These are phyloP conservation scores for Gymnogyps californianus DNA, from an alignment of 2,113 vertebrate genomes.

Conservation along the genomic window DNA sequence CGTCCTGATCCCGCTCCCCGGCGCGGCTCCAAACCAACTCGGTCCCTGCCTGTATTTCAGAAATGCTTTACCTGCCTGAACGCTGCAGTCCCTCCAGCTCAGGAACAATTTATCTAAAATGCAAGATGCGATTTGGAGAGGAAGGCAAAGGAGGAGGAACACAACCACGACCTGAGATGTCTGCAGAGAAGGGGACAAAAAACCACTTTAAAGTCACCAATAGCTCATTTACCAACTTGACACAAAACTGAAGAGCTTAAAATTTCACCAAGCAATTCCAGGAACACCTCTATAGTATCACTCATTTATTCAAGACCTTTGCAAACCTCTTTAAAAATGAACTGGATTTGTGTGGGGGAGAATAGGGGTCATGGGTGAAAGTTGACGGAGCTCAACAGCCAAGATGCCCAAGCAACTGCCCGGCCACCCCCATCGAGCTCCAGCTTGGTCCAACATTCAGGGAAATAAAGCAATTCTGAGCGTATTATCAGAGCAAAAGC, in stretches of 20 bases:
- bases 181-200: background rate
- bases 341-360: background rate
- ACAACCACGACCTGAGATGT: background rate
- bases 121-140: background rate
- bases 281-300: conserved; percentile 4
- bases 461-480: background rate
- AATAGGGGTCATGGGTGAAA: background rate
- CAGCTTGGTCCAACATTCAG: background rate
- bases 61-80: background rate
- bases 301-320: background rate
- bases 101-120: background rate
- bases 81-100: background rate
- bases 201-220: background rate
- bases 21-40: background rate
- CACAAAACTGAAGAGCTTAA: background rate
- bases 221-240: conserved; percentile 2
- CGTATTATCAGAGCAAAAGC: background rate
- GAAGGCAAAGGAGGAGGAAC: background rate
- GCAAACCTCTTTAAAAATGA: conserved; percentile 52
- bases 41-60: background rate
- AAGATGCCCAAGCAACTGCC: background rate
- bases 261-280: background rate
- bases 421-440: background rate
- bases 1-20: background rate
- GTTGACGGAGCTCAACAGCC: background rate